These are phyloP conservation scores for Lymantria monacha DNA, from an alignment of 2,888 invertebrate genomes.

Conservation along the genomic window DNA sequence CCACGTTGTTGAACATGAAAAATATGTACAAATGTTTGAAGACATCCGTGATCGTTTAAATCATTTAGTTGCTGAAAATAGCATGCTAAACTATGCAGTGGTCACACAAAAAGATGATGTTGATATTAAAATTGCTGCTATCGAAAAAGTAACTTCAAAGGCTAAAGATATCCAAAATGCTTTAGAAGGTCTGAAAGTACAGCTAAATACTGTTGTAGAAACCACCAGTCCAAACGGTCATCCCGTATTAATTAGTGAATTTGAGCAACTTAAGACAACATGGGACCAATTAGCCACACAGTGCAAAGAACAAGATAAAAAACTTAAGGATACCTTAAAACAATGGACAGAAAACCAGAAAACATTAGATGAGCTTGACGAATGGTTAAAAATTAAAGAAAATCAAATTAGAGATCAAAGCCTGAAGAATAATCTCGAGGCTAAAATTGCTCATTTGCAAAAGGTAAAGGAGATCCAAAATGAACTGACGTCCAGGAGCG, in stretches of 20 bases:
- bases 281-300: conserved; percentile 89
- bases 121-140: conserved; percentile 87
- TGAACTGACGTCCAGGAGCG: conserved; percentile 86
- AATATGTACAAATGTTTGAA: conserved; percentile 90
- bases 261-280: conserved; percentile 86
- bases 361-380: conserved; percentile 88
- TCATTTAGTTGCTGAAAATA: conserved; percentile 89
- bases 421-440: conserved; percentile 91
- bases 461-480: conserved; percentile 88
- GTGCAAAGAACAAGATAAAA: conserved; percentile 87
- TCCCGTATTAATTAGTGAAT: conserved; percentile 86
- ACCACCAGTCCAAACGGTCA: conserved; percentile 91
- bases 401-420: conserved; percentile 93
- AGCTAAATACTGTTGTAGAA: conserved; percentile 87
- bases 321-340: conserved; percentile 88
- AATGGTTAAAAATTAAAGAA: conserved; percentile 94
- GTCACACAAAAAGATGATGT: conserved; percentile 90
- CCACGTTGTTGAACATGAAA: conserved; percentile 91
- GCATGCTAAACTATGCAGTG: conserved; percentile 88
- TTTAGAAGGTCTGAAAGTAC: conserved; percentile 86
- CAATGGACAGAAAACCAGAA: conserved; percentile 92
- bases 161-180: conserved; percentile 88
- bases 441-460: conserved; percentile 90
- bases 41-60: conserved; percentile 92
- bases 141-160: conserved; percentile 89